Evolutionary conservation across 2,888 invertebrate species (phyloP).

Genomic region (Papilio gigon): DNA sequence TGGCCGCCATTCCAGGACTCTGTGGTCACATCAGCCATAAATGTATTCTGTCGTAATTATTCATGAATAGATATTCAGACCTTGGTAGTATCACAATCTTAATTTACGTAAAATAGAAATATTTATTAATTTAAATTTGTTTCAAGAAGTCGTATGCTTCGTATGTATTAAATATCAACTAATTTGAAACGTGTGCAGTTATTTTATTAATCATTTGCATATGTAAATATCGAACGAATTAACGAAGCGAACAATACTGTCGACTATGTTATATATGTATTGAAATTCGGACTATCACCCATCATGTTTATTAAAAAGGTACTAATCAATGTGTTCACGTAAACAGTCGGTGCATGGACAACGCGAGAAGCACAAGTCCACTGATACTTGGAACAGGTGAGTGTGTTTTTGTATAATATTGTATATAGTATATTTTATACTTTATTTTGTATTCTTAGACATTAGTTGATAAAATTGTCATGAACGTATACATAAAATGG

Average conservation of each 20-base stretch:
- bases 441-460: background rate
- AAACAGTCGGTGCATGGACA: constrained; percentile 20
- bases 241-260: background rate
- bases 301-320: constrained; percentile 28
- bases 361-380: constrained; percentile 24
- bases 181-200: background rate
- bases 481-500: too few relatives aligned
- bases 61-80: too few relatives aligned
- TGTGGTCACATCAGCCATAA: too few relatives aligned
- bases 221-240: background rate
- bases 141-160: too few relatives aligned
- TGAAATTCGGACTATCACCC: constrained; percentile 8
- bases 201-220: background rate
- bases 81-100: background rate
- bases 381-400: background rate
- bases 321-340: background rate
- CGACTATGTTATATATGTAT: constrained; percentile 4
- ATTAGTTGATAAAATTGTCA: background rate
- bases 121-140: too few relatives aligned
- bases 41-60: too few relatives aligned
- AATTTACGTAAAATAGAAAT: background rate
- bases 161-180: background rate
- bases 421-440: too few relatives aligned
- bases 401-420: background rate
- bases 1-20: too few relatives aligned